Percentiles rank a stretch among this genome's conserved stretches.
These are phyloP conservation scores for Chrysotoxum bicinctum DNA, from an alignment of 2,888 invertebrate species.

Conservation along the genomic window DNA sequence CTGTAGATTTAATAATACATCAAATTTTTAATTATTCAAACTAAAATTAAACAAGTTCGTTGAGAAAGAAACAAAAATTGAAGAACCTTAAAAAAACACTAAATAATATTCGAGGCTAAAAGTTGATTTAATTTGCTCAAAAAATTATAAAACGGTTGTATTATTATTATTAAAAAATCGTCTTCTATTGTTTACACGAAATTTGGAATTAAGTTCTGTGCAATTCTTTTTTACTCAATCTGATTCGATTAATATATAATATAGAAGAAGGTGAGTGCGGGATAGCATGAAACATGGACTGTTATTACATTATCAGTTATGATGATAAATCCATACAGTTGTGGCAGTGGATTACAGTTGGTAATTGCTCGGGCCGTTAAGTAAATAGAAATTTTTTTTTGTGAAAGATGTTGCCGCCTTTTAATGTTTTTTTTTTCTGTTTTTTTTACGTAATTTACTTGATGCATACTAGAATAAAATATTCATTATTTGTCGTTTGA, in stretches of 20 bases:
- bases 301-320: conserved; percentile 15
- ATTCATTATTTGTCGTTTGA: too few species aligned
- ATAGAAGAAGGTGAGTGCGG: conserved; percentile 13
- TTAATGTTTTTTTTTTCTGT: background rate
- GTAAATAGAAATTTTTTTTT: background rate
- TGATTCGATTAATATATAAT: background rate
- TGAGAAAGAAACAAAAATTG: background rate
- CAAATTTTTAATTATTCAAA: conserved; percentile 39
- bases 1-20: conserved; percentile 50
- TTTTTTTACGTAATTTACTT: background rate
- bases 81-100: background rate
- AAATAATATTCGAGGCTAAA: background rate
- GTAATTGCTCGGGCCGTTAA: background rate
- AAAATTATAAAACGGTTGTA: background rate
- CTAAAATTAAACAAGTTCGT: conserved; percentile 3
- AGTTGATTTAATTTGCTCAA: background rate
- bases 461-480: too few species aligned
- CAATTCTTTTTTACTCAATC: conserved; percentile 1
- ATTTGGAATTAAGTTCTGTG: background rate
- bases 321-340: background rate
- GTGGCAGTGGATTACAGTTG: background rate
- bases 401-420: background rate
- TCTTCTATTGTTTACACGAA: conserved; percentile 10
- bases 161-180: background rate
- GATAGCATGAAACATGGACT: background rate